Base-by-base conservation (phyloP, 2,113 vertebrate genomes). In the Sebastes fasciatus region DNA sequence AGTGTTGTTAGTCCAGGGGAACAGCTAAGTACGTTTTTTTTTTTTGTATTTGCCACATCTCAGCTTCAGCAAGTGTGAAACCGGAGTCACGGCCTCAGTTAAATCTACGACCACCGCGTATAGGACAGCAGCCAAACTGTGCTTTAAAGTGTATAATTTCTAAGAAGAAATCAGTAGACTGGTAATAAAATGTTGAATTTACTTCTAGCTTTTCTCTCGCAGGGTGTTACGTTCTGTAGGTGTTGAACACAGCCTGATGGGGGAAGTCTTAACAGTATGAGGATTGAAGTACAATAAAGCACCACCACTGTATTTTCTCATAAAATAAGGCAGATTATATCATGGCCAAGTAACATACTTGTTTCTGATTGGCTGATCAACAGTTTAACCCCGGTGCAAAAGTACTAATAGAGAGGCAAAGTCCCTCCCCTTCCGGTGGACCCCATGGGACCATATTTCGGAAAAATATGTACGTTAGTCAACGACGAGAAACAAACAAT, bases 1-100 rank as follows among this genome's bases (percentile, higher is more conserved):
- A 69, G 83, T 91, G 80, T 79, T 87, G 83, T 92, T 86, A 89
- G 89, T 90, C 89, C 91, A 86, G 91, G 88, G 88, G 92, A 93
- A 90, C 79, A 86, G 91, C 85, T 54, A 70, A 74, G 76, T 72
- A 72, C 43, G 21, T 60, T 51, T 21, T 84, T 77, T 80, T 77
- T 80, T 26, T 87, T 23, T 68, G 57, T 64, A 48, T 89, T 87
- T 69, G 60, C 46, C 72, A 75, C 64, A 82, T 87, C 86, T 85
- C 80, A 83, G 74, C 82, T 87, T 62, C 19, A 70, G 58, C 54
- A 70, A 83, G 19, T 65, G 19, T 77, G 48, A 82, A 26, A 79
- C 14, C 14, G 43, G 46, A 75, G 76, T 62, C 61, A 55, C 21
- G 2, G 12, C 63, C 55, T 51, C 55, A 60, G 45, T 76, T 71